Evolutionary conservation across 2,797 vertebrate species (phyloP).

Genomic region (Sebastolobus altivelis): DNA sequence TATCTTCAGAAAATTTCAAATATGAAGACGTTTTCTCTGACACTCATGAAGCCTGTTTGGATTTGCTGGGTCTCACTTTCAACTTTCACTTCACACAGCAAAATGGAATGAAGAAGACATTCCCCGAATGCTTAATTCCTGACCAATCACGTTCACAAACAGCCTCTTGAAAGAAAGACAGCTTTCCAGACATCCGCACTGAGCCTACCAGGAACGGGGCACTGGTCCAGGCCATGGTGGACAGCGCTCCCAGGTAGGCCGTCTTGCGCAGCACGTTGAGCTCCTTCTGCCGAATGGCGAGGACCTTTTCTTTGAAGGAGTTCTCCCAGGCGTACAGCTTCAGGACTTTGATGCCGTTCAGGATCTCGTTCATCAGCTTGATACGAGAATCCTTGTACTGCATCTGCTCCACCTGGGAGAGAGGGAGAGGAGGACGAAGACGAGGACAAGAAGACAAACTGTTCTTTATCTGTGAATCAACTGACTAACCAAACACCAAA

Average conservation of each 20-base stretch:
- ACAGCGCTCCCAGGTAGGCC: constrained; percentile 90
- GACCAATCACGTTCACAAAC: not conserved
- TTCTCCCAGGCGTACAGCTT: constrained; percentile 98
- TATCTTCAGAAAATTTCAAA: not conserved
- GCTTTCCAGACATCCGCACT: not conserved
- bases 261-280: constrained; percentile 89
- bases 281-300: constrained; percentile 90
- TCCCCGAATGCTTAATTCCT: not conserved
- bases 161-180: not conserved
- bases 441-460: not conserved
- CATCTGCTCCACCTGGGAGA: constrained; percentile 92
- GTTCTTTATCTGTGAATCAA: not conserved
- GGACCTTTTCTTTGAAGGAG: constrained; percentile 91
- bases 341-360: constrained; percentile 95
- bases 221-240: constrained; percentile 92
- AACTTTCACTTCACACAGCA: not conserved
- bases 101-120: not conserved
- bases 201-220: constrained; percentile 92
- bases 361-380: constrained; percentile 96
- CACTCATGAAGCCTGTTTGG: not conserved
- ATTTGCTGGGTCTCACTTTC: not conserved
- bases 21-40: not conserved
- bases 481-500: not conserved
- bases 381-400: constrained; percentile 92
- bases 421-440: not conserved